Percentiles rank a stretch among this genome's conserved stretches.
These are phyloP conservation scores for Suillia variegata DNA, from an alignment of 2,888 invertebrate genomes.

Conservation along the genomic window DNA sequence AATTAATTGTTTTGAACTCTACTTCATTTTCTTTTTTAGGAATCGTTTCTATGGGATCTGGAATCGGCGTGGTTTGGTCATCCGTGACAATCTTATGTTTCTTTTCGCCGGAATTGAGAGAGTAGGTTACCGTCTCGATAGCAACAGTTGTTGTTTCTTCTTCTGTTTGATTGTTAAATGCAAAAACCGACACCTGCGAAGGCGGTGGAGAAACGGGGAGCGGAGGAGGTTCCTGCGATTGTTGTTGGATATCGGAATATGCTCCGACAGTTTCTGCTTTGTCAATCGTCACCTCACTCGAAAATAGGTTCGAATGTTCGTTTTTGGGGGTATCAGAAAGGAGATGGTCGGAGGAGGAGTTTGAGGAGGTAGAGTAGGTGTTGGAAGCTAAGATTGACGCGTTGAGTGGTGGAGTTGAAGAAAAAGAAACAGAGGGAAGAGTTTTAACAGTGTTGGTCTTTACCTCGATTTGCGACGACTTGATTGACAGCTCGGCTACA, in stretches of 20 bases:
- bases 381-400: conserved; percentile 22
- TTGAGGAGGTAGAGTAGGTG: conserved; percentile 17
- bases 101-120: too few species aligned
- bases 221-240: conserved; percentile 68
- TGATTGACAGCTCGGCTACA: too few species aligned
- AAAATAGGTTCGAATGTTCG: too few species aligned
- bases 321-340: conserved; percentile 1
- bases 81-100: too few species aligned
- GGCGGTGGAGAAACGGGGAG: conserved; percentile 77
- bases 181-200: conserved; percentile 76
- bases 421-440: too few species aligned
- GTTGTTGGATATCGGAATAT: conserved; percentile 3
- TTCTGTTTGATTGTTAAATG: conserved; percentile 54
- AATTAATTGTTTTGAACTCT: neutral
- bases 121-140: neutral
- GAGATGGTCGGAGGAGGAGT: conserved; percentile 1
- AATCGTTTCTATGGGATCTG: too few species aligned
- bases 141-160: conserved; percentile 6
- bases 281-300: conserved; percentile 35
- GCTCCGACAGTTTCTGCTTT: conserved; percentile 9
- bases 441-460: conserved; percentile 32
- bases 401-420: too few species aligned
- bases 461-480: conserved; percentile 54
- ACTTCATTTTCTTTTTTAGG: too few species aligned
- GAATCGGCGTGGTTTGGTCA: too few species aligned